Conservation (phyloP, 1,140 invertebrate genomes). For the Argopecten irradians region DNA sequence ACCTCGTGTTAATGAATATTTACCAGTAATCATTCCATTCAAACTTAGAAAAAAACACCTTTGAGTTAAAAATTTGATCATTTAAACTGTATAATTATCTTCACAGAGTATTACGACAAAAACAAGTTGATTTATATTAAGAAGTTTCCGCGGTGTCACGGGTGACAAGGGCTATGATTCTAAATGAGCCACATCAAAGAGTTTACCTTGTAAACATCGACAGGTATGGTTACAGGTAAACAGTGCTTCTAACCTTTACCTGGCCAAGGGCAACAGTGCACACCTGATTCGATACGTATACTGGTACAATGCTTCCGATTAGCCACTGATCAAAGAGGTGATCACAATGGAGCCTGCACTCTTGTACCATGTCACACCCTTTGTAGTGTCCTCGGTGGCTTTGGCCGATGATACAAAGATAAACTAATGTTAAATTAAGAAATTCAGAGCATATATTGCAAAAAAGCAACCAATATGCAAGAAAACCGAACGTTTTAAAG, state of each 20-base stretch:
- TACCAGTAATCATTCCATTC: not conserved
- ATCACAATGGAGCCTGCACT: not conserved
- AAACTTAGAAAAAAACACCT: not conserved
- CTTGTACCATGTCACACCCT: no score
- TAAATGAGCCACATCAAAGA: not conserved
- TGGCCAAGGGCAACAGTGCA: not conserved
- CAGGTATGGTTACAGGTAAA: slow-evolving; percentile 10
- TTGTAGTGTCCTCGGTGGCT: no score
- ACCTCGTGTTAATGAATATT: not conserved
- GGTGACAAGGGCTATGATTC: not conserved
- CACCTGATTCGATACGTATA: not conserved
- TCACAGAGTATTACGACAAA: not conserved
- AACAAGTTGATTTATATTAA: not conserved
- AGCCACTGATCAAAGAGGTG: not conserved
- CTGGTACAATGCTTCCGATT: not conserved
- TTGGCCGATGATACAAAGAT: no score
- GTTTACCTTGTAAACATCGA: not conserved
- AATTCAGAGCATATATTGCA: no score
- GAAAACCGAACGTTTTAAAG: no score
- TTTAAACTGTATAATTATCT: not conserved
- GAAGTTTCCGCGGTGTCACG: not conserved
- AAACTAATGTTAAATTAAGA: no score
- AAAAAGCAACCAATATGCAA: no score
- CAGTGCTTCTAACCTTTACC: not conserved
- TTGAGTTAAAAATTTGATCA: not conserved